Percentiles rank a stretch among this genome's conserved stretches.
These are phyloP conservation scores for Phortica okadai DNA, from an alignment of 2,888 invertebrate genomes.

Conservation along the genomic window DNA sequence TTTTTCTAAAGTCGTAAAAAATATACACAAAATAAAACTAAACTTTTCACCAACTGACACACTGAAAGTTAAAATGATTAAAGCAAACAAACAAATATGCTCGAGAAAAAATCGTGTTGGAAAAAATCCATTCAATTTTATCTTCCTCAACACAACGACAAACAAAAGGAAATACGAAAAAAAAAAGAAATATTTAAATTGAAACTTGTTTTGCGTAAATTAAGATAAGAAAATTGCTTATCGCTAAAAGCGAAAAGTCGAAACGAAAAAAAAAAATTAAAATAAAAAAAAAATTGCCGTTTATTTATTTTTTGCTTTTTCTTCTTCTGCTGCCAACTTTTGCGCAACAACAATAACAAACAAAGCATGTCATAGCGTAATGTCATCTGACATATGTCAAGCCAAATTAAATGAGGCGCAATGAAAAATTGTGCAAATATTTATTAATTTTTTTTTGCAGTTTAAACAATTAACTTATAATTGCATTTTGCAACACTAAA, in stretches of 20 bases:
- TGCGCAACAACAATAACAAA: not conserved
- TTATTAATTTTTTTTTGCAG: too few species aligned
- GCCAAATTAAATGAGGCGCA: too few species aligned
- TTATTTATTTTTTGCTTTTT: not conserved
- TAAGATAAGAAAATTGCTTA: constrained; percentile 51
- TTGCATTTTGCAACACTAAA: not conserved
- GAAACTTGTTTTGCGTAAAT: constrained; percentile 50
- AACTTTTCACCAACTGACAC: too few species aligned
- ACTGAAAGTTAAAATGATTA: too few species aligned
- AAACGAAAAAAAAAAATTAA: constrained; percentile 26
- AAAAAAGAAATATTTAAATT: constrained; percentile 51
- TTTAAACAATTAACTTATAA: not conserved
- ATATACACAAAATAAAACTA: too few species aligned
- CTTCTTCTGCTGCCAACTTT: not conserved
- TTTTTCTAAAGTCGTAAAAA: too few species aligned
- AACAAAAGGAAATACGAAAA: constrained; percentile 40
- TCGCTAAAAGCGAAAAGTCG: constrained; percentile 18
- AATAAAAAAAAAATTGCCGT: constrained; percentile 3
- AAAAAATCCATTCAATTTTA: not conserved
- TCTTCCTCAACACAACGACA: constrained; percentile 23
- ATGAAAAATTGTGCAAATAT: too few species aligned
- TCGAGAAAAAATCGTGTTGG: not conserved
- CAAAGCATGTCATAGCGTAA: not conserved
- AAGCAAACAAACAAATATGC: too few species aligned
- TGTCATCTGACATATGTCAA: not conserved